Base-by-base conservation (phyloP, 2,888 invertebrate species). In the Campoletis raptor region DNA sequence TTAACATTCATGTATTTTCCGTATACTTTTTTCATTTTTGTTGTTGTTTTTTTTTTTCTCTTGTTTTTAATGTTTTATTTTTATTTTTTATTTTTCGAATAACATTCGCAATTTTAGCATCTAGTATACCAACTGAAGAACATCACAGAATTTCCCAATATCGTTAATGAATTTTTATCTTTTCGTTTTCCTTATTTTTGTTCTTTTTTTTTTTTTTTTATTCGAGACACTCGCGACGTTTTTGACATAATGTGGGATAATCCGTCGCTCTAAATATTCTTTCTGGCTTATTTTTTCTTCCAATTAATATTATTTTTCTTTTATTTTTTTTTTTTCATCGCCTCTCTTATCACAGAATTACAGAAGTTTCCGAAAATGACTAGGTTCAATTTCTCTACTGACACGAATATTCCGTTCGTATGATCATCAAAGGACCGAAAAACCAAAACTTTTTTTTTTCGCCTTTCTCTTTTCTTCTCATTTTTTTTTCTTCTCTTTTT, bases 101-200 rank as follows among this genome's bases (percentile, higher is more conserved):
- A 92, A 91, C 90, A 92, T 91, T 91, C 89, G 90, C 88, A 90
- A 90, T 89, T 89, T 88, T 86, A 87, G 89, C 89, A 85, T 90
- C 88, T 91, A 92, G 90, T 92, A 92, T 91, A 91, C 90, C 92
- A 93, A 94, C 92, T 92, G 92, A 94, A 94, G 92, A 91, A 94
- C 94, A 94, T 94, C 94, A 94, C 94, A 94, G 94, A 94, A 94
- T 93, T 94, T 94, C 90, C 92, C 92, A 92, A 92, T 92, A 92
- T 91, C 90, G 90, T 89, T 89, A 91, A 91, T 92, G 92, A 92
- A 94, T 93, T 91, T 90, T 83, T 74, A 54, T 64, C 80, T 88
- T 86, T 87, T 84, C 80, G 79, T 82, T 86, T 89, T 83, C 80
- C 70, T 85, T 80, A 83, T 79, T 80, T 66, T 78, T 70, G 72